A percentile compares a stretch with the other conserved stretches of the same genome.
phyloP scores from a whole-genome alignment of 2,888 invertebrate species.

The Acanthoscelides obtectus region DNA sequence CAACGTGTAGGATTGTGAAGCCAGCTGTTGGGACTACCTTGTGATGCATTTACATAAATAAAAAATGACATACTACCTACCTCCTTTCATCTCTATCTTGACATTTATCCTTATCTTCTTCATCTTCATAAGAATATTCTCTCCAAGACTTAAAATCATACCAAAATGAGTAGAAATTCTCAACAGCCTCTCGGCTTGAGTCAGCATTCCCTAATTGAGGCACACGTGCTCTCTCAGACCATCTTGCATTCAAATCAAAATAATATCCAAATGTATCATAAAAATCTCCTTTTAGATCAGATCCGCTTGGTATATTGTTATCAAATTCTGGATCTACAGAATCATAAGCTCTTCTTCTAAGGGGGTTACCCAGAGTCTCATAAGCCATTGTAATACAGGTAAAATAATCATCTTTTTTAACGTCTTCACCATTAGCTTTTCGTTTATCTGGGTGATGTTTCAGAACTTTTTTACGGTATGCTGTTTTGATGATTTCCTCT shows the following conservation, averaged over 20 bases:
- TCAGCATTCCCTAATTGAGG: slow-evolving; percentile 75
- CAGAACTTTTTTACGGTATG: slow-evolving; percentile 86
- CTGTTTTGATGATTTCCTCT: slow-evolving; percentile 89
- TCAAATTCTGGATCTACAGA: slow-evolving; percentile 95
- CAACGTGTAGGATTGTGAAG: no score
- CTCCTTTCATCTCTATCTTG: slow-evolving; percentile 93
- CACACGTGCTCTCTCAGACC: slow-evolving; percentile 86
- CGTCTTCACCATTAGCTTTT: slow-evolving; percentile 82
- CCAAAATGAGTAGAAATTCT: slow-evolving; percentile 96
- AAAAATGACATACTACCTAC: slow-evolving; percentile 5
- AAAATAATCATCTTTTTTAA: slow-evolving; percentile 91
- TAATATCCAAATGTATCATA: slow-evolving; percentile 62
- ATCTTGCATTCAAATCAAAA: slow-evolving; percentile 77
- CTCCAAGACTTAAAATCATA: slow-evolving; percentile 98
- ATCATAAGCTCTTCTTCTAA: slow-evolving; percentile 86
- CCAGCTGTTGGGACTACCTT: no score
- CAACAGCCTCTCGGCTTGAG: slow-evolving; percentile 78
- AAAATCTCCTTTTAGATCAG: slow-evolving; percentile 76
- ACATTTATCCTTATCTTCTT: slow-evolving; percentile 97
- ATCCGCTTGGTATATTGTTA: slow-evolving; percentile 74
- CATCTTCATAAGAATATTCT: slow-evolving; percentile 97
- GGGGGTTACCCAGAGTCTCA: slow-evolving; percentile 79
- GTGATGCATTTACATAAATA: no score
- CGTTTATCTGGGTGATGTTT: slow-evolving; percentile 98
- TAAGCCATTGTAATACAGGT: slow-evolving; percentile 98